phyloP scores from a whole-genome alignment of 2,797 vertebrate genomes.

The Hemitrygon akajei region DNA sequence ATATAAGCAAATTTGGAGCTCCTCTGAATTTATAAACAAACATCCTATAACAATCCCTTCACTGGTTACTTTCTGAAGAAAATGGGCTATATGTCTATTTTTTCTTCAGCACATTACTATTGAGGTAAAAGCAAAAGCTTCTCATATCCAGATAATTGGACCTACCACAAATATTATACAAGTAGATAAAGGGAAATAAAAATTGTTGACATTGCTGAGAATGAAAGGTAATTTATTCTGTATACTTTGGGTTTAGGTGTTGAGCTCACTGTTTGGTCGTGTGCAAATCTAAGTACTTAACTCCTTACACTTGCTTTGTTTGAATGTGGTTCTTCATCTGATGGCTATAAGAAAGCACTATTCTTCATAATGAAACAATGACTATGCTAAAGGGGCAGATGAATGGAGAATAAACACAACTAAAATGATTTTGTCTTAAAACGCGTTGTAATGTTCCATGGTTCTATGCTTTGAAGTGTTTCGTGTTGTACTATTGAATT shows the following conservation, averaged over 20 bases:
- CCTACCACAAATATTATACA: background rate
- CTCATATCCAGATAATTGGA: background rate
- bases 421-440: background rate
- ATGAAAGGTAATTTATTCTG: background rate
- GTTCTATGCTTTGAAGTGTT: background rate
- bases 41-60: background rate
- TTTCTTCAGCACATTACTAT: background rate
- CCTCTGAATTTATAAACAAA: background rate
- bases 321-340: background rate
- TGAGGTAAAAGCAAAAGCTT: background rate
- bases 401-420: background rate
- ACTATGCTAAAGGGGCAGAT: background rate
- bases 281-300: background rate
- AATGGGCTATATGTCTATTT: background rate
- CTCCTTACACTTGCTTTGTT: background rate
- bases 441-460: no score
- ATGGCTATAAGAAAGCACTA: no score
- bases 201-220: background rate
- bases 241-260: background rate
- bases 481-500: background rate
- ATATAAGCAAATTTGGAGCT: background rate
- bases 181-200: background rate
- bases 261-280: no score
- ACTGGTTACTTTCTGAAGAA: background rate
- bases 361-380: background rate